Base-by-base conservation (phyloP, 2,888 invertebrate species). In the Epirrhoe alternata region DNA sequence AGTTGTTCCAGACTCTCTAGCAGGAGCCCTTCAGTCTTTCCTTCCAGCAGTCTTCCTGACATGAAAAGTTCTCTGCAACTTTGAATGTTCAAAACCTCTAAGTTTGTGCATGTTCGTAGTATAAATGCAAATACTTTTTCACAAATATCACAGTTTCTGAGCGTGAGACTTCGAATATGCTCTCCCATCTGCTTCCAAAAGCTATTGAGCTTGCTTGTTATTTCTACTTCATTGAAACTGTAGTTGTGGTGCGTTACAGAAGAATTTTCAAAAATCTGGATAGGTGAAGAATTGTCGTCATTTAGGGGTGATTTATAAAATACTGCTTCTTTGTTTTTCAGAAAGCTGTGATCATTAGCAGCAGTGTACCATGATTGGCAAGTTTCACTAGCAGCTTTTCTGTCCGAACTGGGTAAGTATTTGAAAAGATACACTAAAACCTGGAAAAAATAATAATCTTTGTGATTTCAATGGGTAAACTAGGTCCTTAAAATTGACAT, bases 61-160 rank as follows among this genome's bases (percentile, higher is more conserved):
- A 97, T 96, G 70, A 97, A 95, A 17, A 96, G 88, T 64, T 96
- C 95, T 76, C 95, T 94, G 76, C 96, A 97, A 61, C 94, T 94
- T 70, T 94, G 94, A 59, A 97, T 92, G 55, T 94, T 94, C 16
- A 97, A 86, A 60, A 87, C 83, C 77, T 94, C 92, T 64, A 97
- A 85, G 76, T 94, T 94, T 16, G 86, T 87, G 76, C 95, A 94
- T 70, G 92, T 88, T 67, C 94, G 92, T 49, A 96, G 77, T 53
- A 96, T 94, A 62, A 94, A 86, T 53, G 94, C 94, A 79, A 96
- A 94, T 58, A 94, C 94, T 78, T 94, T 95, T 76, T 96, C 95
- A 77, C 94, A 94, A 64, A 95, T 86, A 83, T 96, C 95, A 80
- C 95, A 95, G 76, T 92, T 94, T 67, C 93, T 94, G 66, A 96